Percentiles rank a stretch among this genome's conserved stretches.
phyloP scores from a whole-genome alignment of 1,140 invertebrate species.

The Papilio aristodemus region DNA sequence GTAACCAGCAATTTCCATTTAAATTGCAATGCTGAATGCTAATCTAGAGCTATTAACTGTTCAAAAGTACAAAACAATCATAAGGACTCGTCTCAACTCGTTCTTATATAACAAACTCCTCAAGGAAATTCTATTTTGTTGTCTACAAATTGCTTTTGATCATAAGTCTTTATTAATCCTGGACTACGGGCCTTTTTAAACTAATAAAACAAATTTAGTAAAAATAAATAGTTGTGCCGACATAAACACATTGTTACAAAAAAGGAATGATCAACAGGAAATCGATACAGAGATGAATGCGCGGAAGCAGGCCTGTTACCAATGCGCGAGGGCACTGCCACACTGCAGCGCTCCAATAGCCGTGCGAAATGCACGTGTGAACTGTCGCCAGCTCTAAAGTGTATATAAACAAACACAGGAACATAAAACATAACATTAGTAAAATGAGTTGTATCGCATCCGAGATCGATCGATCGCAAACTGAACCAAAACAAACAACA shows the following conservation, averaged over 20 bases:
- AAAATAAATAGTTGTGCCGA: neutral
- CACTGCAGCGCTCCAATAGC: slow-evolving; percentile 30
- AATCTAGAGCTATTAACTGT: slow-evolving; percentile 1
- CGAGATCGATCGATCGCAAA: neutral
- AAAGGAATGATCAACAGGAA: slow-evolving; percentile 19
- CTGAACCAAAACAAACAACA: slow-evolving; percentile 6
- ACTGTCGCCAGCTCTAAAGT: neutral
- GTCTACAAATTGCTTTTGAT: neutral
- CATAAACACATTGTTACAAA: neutral
- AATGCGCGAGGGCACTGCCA: neutral
- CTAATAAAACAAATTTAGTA: no score
- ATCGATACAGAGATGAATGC: slow-evolving; percentile 34
- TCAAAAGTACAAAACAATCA: no score
- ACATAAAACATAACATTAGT: slow-evolving; percentile 3
- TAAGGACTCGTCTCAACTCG: no score
- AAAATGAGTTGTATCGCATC: slow-evolving; percentile 6
- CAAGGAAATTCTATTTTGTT: no score
- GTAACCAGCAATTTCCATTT: neutral
- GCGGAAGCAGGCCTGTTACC: slow-evolving; percentile 38
- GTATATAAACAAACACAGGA: slow-evolving; percentile 7
- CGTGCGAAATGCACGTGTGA: slow-evolving; percentile 28
- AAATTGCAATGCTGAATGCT: neutral
- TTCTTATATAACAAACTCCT: no score
- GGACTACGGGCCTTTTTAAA: no score
- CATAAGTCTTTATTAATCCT: no score